A percentile compares a stretch with the other conserved stretches of the same genome.
These are phyloP conservation scores for Callyntrura sp. DNA, from an alignment of 2,888 invertebrate genomes.

Conservation along the genomic window DNA sequence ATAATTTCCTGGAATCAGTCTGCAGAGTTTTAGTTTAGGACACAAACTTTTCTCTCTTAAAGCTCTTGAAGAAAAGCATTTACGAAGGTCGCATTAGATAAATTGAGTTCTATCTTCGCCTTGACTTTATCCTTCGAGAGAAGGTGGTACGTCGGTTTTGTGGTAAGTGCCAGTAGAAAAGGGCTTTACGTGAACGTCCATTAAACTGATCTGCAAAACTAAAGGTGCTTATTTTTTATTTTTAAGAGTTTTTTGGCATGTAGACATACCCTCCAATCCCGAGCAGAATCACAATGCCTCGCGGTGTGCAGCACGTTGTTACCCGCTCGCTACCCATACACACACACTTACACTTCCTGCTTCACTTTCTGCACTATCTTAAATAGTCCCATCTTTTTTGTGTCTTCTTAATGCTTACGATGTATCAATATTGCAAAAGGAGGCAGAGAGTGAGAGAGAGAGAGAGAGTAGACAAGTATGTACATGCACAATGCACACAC, in stretches of 20 bases:
- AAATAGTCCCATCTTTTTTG: conserved; percentile 27
- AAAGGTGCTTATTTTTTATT: conserved; percentile 29
- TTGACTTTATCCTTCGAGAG: conserved; percentile 28
- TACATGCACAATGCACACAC: neutral
- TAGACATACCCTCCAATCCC: neutral
- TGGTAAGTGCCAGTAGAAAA: conserved; percentile 21
- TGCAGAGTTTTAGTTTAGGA: neutral
- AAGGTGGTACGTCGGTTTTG: neutral
- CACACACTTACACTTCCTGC: neutral
- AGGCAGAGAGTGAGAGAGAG: too few relatives aligned
- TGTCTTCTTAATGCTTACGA: neutral
- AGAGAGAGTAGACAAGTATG: neutral
- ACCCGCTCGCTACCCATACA: neutral
- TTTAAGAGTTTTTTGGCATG: conserved; percentile 17
- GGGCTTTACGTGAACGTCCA: conserved; percentile 18
- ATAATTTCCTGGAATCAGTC: conserved; percentile 37
- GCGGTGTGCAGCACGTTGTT: neutral
- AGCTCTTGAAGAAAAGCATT: conserved; percentile 6
- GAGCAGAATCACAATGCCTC: too few relatives aligned
- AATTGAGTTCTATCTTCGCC: conserved; percentile 32
- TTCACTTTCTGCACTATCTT: conserved; percentile 21
- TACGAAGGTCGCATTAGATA: conserved; percentile 45
- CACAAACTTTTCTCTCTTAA: conserved; percentile 28
- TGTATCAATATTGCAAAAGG: conserved; percentile 38
- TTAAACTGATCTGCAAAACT: conserved; percentile 13